Percentiles rank a stretch among this genome's conserved stretches.
Evolutionary conservation across 2,113 vertebrate species (phyloP).

Genomic region (Scortum barcoo): DNA sequence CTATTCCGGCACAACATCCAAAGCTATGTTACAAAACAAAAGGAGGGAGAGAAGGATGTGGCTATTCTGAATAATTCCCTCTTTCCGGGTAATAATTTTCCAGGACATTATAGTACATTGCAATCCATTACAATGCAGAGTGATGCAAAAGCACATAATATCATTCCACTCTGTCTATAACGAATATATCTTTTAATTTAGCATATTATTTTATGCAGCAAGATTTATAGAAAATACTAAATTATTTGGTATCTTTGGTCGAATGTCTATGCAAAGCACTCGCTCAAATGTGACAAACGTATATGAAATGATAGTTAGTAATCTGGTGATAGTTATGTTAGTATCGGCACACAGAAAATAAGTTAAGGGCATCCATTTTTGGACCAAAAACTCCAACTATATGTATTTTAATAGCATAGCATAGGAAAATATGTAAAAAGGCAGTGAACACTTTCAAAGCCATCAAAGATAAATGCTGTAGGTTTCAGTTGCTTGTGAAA

Average conservation of each 20-base stretch:
- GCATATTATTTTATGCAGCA: slow-evolving; percentile 11
- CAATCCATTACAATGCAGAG: slow-evolving; percentile 28
- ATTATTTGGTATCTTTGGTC: slow-evolving; percentile 62
- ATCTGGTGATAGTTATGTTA: not conserved
- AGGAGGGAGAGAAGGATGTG: not conserved
- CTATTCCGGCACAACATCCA: not conserved
- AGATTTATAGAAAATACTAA: slow-evolving; percentile 18
- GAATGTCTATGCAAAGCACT: slow-evolving; percentile 30
- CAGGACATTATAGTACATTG: slow-evolving; percentile 10
- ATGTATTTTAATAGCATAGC: slow-evolving; percentile 1
- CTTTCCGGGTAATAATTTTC: slow-evolving; percentile 1
- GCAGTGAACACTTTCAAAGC: slow-evolving; percentile 40
- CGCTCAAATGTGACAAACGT: slow-evolving; percentile 12
- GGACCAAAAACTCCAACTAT: slow-evolving; percentile 13
- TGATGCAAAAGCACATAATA: slow-evolving; percentile 21
- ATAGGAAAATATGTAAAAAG: slow-evolving; percentile 6
- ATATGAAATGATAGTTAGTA: slow-evolving; percentile 19
- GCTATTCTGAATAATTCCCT: not conserved
- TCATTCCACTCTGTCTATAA: slow-evolving; percentile 11
- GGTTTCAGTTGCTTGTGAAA: slow-evolving; percentile 27
- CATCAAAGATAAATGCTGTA: slow-evolving; percentile 33
- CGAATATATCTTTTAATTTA: slow-evolving; percentile 21
- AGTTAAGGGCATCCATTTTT: slow-evolving; percentile 4
- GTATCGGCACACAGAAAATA: slow-evolving; percentile 17
- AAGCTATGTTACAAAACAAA: slow-evolving; percentile 5